Evolutionary conservation across 2,113 vertebrate species (phyloP).

Genomic region (Pimephales promelas): DNA sequence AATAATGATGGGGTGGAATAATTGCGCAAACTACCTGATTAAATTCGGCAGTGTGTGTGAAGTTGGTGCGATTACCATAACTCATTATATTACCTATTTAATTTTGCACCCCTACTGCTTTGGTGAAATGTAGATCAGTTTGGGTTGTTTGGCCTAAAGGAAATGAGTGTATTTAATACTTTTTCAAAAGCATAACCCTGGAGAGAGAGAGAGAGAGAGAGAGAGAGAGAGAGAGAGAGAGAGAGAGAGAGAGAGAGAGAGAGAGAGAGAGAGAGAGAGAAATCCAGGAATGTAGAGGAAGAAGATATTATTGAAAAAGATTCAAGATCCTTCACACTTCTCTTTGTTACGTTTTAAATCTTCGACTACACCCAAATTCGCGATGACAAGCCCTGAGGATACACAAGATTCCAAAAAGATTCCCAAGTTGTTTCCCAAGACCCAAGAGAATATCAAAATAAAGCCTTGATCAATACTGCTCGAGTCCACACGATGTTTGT

Average conservation of each 20-base stretch:
- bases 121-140: conserved; percentile 29
- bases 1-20: background rate
- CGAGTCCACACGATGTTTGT: conserved; percentile 11
- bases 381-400: background rate
- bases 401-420: background rate
- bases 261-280: no score
- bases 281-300: background rate
- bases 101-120: conserved; percentile 20
- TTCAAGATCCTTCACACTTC: background rate
- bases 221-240: no score
- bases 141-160: background rate
- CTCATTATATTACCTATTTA: conserved; percentile 22
- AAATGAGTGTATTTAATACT: background rate
- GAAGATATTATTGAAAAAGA: background rate
- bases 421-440: no score
- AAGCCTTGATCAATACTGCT: background rate
- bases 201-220: no score
- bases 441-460: conserved; percentile 12
- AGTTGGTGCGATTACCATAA: conserved; percentile 17
- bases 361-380: background rate
- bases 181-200: background rate
- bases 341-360: conserved; percentile 4
- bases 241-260: no score
- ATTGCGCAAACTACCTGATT: conserved; percentile 13
- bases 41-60: background rate